Evolutionary conservation across 2,888 invertebrate genomes (phyloP).

Genomic region (Trichogramma evanescens): DNA sequence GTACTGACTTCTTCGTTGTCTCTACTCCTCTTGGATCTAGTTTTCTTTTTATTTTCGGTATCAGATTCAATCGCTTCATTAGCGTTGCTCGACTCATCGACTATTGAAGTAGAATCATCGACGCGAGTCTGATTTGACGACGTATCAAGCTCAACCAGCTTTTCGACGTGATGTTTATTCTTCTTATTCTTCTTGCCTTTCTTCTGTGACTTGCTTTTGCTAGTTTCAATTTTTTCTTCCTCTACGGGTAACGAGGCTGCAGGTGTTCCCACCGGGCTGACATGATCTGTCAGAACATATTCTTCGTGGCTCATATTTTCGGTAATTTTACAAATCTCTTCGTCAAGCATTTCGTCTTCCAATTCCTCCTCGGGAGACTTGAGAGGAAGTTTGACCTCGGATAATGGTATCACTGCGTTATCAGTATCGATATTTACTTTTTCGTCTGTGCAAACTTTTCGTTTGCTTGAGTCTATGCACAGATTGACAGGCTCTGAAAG

Average conservation of each 20-base stretch:
- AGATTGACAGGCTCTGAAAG: background rate
- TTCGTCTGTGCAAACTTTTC: background rate
- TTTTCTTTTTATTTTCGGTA: too few relatives aligned
- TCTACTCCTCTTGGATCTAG: too few relatives aligned
- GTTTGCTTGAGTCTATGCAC: too few relatives aligned
- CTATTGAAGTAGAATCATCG: too few relatives aligned
- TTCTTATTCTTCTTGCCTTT: background rate
- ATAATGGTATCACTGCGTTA: constrained; percentile 1
- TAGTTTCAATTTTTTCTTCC: background rate
- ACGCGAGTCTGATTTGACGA: too few relatives aligned
- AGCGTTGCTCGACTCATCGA: too few relatives aligned
- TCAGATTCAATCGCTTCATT: too few relatives aligned
- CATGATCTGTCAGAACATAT: constrained; percentile 42
- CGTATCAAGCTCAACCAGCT: too few relatives aligned
- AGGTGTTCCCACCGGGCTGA: constrained; percentile 34
- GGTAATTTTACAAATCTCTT: constrained; percentile 45
- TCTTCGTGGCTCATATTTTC: constrained; percentile 46
- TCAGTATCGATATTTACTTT: background rate
- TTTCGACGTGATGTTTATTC: too few relatives aligned
- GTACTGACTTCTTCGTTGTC: too few relatives aligned
- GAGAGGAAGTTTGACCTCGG: background rate
- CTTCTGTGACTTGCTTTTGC: background rate
- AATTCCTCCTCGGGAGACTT: constrained; percentile 30
- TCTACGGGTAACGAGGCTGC: constrained; percentile 29
- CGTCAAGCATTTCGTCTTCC: constrained; percentile 42